Conservation (phyloP, 2,113 vertebrate species). For the rat (Rattus norvegicus) region DNA sequence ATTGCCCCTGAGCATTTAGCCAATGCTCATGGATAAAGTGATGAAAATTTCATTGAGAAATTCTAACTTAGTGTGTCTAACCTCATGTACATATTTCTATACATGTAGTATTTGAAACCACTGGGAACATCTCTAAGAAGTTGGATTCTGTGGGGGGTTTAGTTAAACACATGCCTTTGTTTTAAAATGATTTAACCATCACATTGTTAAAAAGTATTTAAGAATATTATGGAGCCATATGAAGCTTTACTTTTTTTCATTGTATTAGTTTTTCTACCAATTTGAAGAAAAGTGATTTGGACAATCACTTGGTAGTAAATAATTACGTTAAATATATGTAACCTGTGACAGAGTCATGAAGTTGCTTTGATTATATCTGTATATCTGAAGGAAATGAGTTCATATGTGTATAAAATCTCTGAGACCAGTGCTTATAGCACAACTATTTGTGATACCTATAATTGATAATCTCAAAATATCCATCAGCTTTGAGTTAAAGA, state of each 20-base stretch:
- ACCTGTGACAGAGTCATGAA: not conserved
- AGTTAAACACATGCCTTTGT: conserved; percentile 22
- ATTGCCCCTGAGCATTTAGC: not conserved
- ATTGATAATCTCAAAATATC: not conserved
- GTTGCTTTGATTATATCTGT: not conserved
- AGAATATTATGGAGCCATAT: not conserved
- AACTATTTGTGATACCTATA: not conserved
- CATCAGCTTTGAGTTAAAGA: not conserved
- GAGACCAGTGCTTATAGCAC: not conserved
- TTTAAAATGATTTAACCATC: not conserved
- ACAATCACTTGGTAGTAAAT: not conserved
- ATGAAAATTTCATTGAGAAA: not conserved
- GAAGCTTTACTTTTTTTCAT: not conserved
- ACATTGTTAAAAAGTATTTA: not conserved
- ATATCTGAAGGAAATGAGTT: not conserved
- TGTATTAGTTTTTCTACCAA: not conserved
- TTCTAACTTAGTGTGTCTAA: not conserved
- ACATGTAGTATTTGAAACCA: not conserved
- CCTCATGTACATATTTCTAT: not conserved
- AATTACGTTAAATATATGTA: not conserved
- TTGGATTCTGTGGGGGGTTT: not conserved
- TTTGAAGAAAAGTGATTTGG: not conserved
- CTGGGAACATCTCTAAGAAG: not conserved
- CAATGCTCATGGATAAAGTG: not conserved
- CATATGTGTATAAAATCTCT: not conserved